Conservation (phyloP, 2,797 vertebrate species). For the Lepidocolaptes lacrymiger region DNA sequence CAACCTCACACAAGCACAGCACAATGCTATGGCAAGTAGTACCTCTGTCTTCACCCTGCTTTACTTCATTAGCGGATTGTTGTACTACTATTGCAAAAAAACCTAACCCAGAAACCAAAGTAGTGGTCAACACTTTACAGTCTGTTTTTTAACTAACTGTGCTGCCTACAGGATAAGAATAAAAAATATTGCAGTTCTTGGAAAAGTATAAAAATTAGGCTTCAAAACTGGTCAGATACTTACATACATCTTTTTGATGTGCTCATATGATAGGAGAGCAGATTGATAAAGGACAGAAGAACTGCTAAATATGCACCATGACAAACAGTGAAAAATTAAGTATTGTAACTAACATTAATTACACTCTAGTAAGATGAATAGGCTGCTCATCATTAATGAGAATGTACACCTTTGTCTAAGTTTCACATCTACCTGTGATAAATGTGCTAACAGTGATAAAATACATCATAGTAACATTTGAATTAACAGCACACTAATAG, state of each 20-base stretch:
- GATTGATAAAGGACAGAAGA: constrained; percentile 81
- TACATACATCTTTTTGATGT: constrained; percentile 84
- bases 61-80: neutral
- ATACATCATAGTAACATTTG: constrained; percentile 90
- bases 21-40: neutral
- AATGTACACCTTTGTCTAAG: constrained; percentile 89
- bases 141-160: neutral
- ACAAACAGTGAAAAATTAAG: constrained; percentile 93
- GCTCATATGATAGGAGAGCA: constrained; percentile 64
- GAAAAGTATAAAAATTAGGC: constrained; percentile 53
- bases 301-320: constrained; percentile 83
- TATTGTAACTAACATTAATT: constrained; percentile 88
- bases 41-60: neutral
- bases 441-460: constrained; percentile 87
- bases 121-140: neutral
- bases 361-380: constrained; percentile 89
- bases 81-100: neutral
- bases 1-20: neutral
- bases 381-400: constrained; percentile 90
- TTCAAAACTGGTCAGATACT: constrained; percentile 68
- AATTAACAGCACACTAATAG: constrained; percentile 84
- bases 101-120: neutral
- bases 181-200: constrained; percentile 36
- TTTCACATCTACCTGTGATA: constrained; percentile 89
- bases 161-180: neutral